These are phyloP conservation scores for Spermophilus dauricus DNA, from an alignment of 2,113 vertebrate genomes.

Conservation along the genomic window DNA sequence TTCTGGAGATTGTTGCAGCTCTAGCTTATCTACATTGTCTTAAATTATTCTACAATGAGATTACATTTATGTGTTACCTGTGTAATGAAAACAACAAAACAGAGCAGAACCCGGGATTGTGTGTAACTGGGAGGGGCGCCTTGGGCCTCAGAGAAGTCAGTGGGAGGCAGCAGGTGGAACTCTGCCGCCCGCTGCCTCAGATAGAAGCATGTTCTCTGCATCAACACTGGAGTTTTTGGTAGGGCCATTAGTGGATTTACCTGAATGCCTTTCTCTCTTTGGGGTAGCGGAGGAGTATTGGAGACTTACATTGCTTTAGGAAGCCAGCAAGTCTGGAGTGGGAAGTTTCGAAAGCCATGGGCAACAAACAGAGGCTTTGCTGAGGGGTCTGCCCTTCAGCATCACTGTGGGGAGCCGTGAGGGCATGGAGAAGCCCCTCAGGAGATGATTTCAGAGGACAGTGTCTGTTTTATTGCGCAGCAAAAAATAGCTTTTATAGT, in stretches of 20 bases:
- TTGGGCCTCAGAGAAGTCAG: neutral
- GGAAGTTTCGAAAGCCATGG: neutral
- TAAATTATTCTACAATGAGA: slow-evolving; percentile 9
- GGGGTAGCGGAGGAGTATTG: neutral
- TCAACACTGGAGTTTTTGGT: neutral
- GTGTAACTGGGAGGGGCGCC: neutral
- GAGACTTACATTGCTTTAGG: neutral
- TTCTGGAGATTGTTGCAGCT: neutral
- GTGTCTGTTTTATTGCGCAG: too few species aligned
- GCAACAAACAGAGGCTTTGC: neutral
- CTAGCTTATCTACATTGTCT: slow-evolving; percentile 7
- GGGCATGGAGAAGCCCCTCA: too few species aligned
- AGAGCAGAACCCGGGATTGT: neutral
- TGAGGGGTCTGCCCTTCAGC: too few species aligned
- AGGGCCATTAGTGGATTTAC: neutral
- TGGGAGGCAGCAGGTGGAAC: neutral
- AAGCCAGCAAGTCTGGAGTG: neutral
- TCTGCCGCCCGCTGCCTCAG: neutral
- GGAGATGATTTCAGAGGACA: too few species aligned
- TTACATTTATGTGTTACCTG: neutral
- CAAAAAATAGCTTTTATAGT: too few species aligned
- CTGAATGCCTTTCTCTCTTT: neutral
- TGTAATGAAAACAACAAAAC: neutral
- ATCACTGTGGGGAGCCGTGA: too few species aligned
- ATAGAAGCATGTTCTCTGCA: neutral